Conservation (phyloP, 2,888 invertebrate species). For the Lumbricus terrestris region DNA sequence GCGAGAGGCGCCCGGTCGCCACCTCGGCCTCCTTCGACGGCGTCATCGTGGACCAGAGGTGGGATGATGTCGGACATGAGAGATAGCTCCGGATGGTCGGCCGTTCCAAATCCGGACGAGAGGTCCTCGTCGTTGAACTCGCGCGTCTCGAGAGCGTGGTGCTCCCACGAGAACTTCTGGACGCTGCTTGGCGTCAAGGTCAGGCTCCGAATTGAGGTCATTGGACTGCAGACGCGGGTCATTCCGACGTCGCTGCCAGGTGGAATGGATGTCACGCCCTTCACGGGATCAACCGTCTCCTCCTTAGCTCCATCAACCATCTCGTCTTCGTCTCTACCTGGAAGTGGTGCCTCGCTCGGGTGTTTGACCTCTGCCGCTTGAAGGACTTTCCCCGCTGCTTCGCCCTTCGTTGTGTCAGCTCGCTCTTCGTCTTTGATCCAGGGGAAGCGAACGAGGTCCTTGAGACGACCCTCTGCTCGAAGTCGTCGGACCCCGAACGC, state of each 20-base stretch:
- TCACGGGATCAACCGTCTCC: background rate
- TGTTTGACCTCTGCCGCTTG: background rate
- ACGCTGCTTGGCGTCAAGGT: background rate
- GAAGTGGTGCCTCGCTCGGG: background rate
- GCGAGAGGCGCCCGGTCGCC: background rate
- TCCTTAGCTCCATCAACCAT: background rate
- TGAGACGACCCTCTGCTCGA: background rate
- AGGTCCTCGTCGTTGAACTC: background rate
- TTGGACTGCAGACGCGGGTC: background rate
- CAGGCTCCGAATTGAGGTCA: background rate
- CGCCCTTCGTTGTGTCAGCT: background rate
- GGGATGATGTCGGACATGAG: background rate
- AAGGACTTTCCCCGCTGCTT: background rate
- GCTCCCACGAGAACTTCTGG: background rate
- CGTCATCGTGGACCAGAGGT: background rate
- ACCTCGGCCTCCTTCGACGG: background rate
- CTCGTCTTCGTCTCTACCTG: background rate
- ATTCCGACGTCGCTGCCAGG: background rate
- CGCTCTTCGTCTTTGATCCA: background rate
- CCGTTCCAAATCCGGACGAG: background rate
- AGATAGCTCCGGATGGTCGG: slow-evolving; percentile 5
- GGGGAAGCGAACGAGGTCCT: background rate
- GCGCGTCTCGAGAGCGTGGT: background rate
- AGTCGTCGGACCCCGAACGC: background rate
- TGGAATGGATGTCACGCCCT: background rate